Evolutionary conservation across 2,888 invertebrate genomes (phyloP).

Genomic region (Phorcus lineatus): DNA sequence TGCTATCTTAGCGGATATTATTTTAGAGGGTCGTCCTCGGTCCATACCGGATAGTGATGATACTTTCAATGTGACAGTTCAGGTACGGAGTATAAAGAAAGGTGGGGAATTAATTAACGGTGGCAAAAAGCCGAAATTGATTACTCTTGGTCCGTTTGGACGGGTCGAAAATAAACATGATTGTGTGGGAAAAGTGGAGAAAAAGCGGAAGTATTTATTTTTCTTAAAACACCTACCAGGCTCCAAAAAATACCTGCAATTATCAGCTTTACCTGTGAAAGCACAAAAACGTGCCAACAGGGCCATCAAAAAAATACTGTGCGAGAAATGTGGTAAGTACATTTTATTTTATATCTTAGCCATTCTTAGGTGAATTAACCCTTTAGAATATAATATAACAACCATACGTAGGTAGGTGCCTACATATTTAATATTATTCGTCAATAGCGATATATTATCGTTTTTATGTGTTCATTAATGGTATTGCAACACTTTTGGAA

Average conservation of each 20-base stretch:
- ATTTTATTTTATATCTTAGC: not conserved
- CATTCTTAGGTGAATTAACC: too few species aligned
- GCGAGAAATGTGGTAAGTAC: slow-evolving; percentile 16
- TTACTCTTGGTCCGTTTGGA: slow-evolving; percentile 44
- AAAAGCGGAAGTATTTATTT: slow-evolving; percentile 20
- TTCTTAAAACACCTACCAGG: not conserved
- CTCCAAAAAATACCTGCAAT: not conserved
- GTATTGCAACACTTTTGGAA: too few species aligned
- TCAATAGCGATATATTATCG: too few species aligned
- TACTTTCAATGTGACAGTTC: slow-evolving; percentile 36
- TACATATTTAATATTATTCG: too few species aligned
- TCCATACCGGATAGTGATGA: slow-evolving; percentile 22
- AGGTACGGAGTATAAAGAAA: slow-evolving; percentile 38
- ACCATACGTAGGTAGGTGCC: too few species aligned
- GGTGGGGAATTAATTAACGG: slow-evolving; percentile 28
- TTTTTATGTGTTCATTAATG: too few species aligned
- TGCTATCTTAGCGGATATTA: slow-evolving; percentile 40
- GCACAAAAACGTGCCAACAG: not conserved
- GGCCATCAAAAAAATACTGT: slow-evolving; percentile 1
- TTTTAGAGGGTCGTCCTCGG: slow-evolving; percentile 41
- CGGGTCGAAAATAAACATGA: slow-evolving; percentile 24
- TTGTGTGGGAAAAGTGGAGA: slow-evolving; percentile 5
- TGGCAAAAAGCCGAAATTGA: slow-evolving; percentile 32
- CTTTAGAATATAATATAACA: too few species aligned
- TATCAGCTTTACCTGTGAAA: slow-evolving; percentile 6